Conservation (phyloP, 2,113 vertebrate genomes). For the Elephantulus edwardii region DNA sequence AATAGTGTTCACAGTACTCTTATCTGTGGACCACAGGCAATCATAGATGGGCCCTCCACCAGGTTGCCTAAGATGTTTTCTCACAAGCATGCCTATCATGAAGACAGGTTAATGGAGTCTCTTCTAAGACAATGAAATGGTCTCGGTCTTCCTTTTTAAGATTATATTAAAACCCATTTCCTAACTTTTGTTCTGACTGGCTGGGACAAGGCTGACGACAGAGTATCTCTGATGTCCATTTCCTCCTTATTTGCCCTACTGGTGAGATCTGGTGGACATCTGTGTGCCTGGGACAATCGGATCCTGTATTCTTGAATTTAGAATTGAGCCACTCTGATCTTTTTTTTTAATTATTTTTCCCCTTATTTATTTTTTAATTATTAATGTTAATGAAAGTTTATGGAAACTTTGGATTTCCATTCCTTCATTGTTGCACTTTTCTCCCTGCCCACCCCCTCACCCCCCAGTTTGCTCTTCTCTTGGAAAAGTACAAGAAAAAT, state of each 20-base stretch:
- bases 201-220: not conserved
- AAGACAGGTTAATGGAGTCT: not conserved
- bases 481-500: no score
- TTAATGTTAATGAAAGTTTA: no score
- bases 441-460: no score
- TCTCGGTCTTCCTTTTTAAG: not conserved
- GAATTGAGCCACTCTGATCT: not conserved
- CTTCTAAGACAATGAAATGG: not conserved
- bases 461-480: no score
- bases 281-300: not conserved
- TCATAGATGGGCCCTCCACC: not conserved
- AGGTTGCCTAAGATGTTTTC: not conserved
- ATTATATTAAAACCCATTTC: not conserved
- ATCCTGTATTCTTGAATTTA: not conserved
- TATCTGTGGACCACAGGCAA: rapidly evolving
- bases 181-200: not conserved
- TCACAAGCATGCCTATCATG: not conserved
- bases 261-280: not conserved
- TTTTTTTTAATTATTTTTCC: no score
- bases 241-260: not conserved
- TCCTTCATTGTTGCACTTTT: no score
- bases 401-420: no score
- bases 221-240: not conserved
- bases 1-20: not conserved
- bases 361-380: no score